Evolutionary conservation across 1,140 invertebrate genomes (phyloP).

Genomic region (Lethocerus indicus): DNA sequence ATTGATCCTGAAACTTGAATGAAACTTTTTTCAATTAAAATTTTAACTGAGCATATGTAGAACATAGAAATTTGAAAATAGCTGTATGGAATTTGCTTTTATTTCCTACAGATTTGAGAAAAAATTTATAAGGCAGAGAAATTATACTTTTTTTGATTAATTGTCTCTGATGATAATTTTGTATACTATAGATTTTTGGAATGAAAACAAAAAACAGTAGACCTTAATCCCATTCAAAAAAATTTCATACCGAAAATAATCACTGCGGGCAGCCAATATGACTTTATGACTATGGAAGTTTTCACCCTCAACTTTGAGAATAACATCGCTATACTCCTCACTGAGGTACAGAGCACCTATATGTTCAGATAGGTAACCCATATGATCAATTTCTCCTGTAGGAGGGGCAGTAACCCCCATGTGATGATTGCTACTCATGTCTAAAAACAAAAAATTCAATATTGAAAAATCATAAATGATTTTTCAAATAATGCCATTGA

Average conservation of each 20-base stretch:
- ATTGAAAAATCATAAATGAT: too few relatives aligned
- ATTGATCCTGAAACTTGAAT: too few relatives aligned
- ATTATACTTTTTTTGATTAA: neutral
- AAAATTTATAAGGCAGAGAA: neutral
- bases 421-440: slow-evolving; percentile 16
- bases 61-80: neutral
- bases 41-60: too few relatives aligned
- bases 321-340: slow-evolving; percentile 82
- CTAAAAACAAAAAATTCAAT: too few relatives aligned
- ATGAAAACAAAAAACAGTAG: neutral
- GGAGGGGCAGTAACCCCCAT: slow-evolving; percentile 6
- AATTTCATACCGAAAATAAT: slow-evolving; percentile 68
- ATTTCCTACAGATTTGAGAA: neutral
- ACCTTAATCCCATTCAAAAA: neutral
- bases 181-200: neutral
- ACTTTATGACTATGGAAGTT: slow-evolving; percentile 76
- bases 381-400: slow-evolving; percentile 19
- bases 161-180: neutral
- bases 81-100: neutral
- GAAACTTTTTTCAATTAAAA: too few relatives aligned
- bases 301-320: slow-evolving; percentile 68
- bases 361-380: slow-evolving; percentile 44
- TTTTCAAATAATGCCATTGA: too few relatives aligned
- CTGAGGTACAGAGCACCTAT: slow-evolving; percentile 68
- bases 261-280: slow-evolving; percentile 80